Base-by-base conservation (phyloP, 1,140 invertebrate genomes). In the Papilio dardanus region DNA sequence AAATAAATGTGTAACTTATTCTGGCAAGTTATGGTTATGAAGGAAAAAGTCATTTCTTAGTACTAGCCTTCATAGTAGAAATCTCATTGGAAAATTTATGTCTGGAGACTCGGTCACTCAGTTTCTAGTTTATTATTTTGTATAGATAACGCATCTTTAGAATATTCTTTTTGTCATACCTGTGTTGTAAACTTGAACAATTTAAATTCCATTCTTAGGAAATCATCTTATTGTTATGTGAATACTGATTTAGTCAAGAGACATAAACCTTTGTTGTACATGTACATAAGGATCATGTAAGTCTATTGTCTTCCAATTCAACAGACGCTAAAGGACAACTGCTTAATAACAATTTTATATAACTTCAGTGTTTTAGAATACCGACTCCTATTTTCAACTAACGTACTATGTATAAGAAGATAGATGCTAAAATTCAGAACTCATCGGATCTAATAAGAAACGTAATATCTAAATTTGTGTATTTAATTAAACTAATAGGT, bases 191-290 rank as follows among this genome's bases (percentile, higher is more conserved):
- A 28, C 24, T 16, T 24, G 54, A 62, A 62, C 24, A 62, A 28
- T 28, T 62, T 62, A 62, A 28, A 62, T 62, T 62, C 50, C 50
- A 54, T 12, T 54, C 19, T 62, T 28, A 28, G 54, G 24, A 28
- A 62, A 62, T 62, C 12, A 28, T 54, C 21, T 54, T 14, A 62
- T 62, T 62, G 54, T 62, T 62, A 24, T 62, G 24, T 5, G 24
- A 28, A 14, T 28, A 62, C 24, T 28, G 24, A 46, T 46, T 62
- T 28, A 30, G 21, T 21, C 2, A 46, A 54, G 8, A 54, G 50
- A 54, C 50, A 7, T 24, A 54, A 54, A 24, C 50, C 50, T 21
- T 54, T 54, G 50, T 54, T 54, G 50, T 54, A 24, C n/a, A 3
- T 21, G 24, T 28, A 24, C 50, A 12, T 54, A 54, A 1, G 21